Conservation (phyloP, 2,797 vertebrate genomes). For the Sebastes minor region DNA sequence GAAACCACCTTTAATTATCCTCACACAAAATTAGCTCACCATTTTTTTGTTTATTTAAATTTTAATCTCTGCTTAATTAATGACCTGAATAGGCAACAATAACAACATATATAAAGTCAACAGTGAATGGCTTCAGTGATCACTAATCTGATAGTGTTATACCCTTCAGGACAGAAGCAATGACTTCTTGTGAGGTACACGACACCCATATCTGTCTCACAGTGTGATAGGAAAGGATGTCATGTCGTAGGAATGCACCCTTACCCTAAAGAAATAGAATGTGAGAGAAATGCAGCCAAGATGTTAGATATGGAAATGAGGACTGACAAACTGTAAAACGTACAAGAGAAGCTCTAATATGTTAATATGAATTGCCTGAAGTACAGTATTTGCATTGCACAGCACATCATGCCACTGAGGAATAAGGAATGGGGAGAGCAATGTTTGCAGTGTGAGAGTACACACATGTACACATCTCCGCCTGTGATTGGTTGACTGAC, state of each 20-base stretch:
- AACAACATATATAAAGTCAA: neutral
- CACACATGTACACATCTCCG: neutral
- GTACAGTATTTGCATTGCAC: conserved; percentile 30
- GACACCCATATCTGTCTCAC: conserved; percentile 7
- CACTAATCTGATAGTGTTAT: neutral
- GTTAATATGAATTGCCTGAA: conserved; percentile 36
- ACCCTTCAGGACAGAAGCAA: neutral
- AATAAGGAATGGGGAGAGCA: neutral
- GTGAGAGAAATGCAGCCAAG: conserved; percentile 15
- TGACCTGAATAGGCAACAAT: neutral
- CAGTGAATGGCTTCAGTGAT: neutral
- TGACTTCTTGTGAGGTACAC: conserved; percentile 20
- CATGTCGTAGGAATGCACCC: conserved; percentile 1
- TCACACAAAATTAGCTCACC: neutral
- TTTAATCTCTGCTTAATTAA: conserved; percentile 2
- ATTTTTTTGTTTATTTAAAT: neutral
- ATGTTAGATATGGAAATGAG: conserved; percentile 44
- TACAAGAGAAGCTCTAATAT: conserved; percentile 25
- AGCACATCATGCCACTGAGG: neutral
- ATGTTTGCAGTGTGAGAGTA: neutral
- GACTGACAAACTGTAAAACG: conserved; percentile 3
- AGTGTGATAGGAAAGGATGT: conserved; percentile 5
- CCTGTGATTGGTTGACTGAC: conserved; percentile 12
- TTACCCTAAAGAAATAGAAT: neutral
- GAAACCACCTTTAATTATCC: neutral